Conservation (phyloP, 2,113 vertebrate genomes). For the Neolamprologus devosi region DNA sequence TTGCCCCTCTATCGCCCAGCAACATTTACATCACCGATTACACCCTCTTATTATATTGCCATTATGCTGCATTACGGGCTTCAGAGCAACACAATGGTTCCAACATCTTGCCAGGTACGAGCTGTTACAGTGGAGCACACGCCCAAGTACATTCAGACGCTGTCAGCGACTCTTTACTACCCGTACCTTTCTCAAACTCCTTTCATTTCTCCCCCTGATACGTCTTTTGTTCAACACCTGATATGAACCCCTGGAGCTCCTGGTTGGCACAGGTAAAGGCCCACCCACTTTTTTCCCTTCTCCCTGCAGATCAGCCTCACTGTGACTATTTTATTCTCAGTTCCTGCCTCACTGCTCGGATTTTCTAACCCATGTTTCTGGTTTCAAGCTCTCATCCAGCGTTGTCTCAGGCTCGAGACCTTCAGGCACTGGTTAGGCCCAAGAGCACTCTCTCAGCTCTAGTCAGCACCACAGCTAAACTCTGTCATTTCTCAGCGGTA, state of each 20-base stretch:
- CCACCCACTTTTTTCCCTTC: not conserved
- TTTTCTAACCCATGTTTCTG: not conserved
- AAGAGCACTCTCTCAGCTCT: not conserved
- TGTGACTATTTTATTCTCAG: not conserved
- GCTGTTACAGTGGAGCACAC: constrained; percentile 35
- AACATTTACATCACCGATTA: constrained; percentile 12
- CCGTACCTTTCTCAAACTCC: not conserved
- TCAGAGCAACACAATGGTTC: constrained; percentile 30
- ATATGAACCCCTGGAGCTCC: constrained; percentile 32
- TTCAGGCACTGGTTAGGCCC: not conserved
- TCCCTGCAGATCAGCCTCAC: not conserved
- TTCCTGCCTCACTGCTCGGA: not conserved
- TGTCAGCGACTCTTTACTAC: constrained; percentile 1
- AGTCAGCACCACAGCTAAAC: not conserved
- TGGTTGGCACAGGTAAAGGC: constrained; percentile 14
- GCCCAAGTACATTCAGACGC: constrained; percentile 19
- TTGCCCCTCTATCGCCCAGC: not conserved
- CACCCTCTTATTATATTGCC: constrained; percentile 37
- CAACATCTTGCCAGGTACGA: constrained; percentile 30
- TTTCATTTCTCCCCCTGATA: constrained; percentile 18
- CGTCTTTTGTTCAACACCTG: constrained; percentile 32
- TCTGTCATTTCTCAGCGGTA: not conserved
- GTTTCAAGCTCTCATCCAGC: not conserved
- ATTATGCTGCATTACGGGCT: constrained; percentile 33
- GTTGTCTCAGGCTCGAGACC: not conserved